These are phyloP conservation scores for Hydrolagus colliei DNA, from an alignment of 2,797 vertebrate species.

Conservation along the genomic window DNA sequence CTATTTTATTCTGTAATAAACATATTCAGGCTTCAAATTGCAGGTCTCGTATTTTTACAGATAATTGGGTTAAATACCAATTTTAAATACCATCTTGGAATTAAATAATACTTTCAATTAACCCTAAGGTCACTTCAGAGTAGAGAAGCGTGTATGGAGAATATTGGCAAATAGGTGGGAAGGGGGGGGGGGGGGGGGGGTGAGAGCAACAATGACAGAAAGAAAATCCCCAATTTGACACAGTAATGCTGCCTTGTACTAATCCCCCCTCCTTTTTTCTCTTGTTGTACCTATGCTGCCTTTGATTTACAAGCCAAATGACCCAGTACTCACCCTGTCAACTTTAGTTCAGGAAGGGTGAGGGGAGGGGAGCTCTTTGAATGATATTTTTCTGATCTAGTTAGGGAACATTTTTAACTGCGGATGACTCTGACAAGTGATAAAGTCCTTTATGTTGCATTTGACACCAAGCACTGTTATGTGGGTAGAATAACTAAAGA, in stretches of 20 bases:
- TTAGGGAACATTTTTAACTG: constrained; percentile 33
- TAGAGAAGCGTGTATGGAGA: background rate
- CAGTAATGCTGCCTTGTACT: background rate
- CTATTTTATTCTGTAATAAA: background rate
- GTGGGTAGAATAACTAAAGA: constrained; percentile 37
- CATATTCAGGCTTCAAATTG: background rate
- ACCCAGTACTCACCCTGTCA: background rate
- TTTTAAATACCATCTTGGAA: background rate
- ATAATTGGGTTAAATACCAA: background rate
- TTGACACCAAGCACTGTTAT: background rate
- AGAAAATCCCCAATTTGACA: background rate
- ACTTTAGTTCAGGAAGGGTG: constrained; percentile 25
- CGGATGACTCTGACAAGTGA: constrained; percentile 31
- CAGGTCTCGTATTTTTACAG: background rate
- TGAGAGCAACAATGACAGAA: background rate
- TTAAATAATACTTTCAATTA: constrained; percentile 8
- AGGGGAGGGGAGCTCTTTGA: constrained; percentile 31
- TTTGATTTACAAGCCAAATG: constrained; percentile 36
- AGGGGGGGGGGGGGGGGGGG: too few relatives aligned
- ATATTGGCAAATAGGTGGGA: background rate
- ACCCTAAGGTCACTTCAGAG: background rate
- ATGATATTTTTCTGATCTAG: constrained; percentile 31
- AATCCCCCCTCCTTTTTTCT: background rate
- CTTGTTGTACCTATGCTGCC: constrained; percentile 24
- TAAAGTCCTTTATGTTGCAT: constrained; percentile 34